A percentile compares a stretch with the other conserved stretches of the same genome.
phyloP scores from a whole-genome alignment of 2,113 vertebrate genomes.

The Centrocercus urophasianus region DNA sequence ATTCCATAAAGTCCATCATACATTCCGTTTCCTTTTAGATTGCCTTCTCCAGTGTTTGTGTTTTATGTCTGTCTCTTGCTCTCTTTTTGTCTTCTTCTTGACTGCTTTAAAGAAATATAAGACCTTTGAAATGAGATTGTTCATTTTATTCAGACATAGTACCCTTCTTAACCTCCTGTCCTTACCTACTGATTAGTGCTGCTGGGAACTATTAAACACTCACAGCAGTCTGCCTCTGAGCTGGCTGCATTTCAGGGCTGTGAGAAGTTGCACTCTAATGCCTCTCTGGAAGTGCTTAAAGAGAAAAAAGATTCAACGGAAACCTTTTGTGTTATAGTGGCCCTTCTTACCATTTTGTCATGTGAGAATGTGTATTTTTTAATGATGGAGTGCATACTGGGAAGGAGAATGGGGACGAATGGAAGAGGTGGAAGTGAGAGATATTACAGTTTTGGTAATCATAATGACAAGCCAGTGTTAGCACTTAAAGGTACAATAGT shows the following conservation, averaged over 20 bases:
- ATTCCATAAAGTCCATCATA: not conserved
- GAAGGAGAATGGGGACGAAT: not conserved
- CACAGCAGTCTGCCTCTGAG: not conserved
- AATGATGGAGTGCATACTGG: rapidly evolving
- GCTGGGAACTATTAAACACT: not conserved
- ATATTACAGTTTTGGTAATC: not conserved
- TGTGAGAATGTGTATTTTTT: not conserved
- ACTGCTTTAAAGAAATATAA: not conserved
- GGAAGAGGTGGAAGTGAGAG: not conserved
- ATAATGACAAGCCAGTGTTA: not conserved
- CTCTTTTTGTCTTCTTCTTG: not conserved
- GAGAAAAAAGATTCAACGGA: not conserved
- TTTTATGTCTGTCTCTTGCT: not conserved
- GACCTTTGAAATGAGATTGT: not conserved
- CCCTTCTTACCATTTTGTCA: not conserved
- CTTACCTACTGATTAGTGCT: slow-evolving; percentile 21
- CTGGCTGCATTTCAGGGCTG: not conserved
- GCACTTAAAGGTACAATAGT: not conserved
- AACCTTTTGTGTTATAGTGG: not conserved
- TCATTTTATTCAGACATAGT: not conserved
- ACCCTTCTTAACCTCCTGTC: slow-evolving; percentile 2
- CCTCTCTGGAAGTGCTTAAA: not conserved
- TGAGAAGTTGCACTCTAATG: not conserved
- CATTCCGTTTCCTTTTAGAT: not conserved
- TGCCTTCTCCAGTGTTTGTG: not conserved